Evolutionary conservation across 1,140 invertebrate genomes (phyloP).

Genomic region (Pseudachorutes palmiensis): DNA sequence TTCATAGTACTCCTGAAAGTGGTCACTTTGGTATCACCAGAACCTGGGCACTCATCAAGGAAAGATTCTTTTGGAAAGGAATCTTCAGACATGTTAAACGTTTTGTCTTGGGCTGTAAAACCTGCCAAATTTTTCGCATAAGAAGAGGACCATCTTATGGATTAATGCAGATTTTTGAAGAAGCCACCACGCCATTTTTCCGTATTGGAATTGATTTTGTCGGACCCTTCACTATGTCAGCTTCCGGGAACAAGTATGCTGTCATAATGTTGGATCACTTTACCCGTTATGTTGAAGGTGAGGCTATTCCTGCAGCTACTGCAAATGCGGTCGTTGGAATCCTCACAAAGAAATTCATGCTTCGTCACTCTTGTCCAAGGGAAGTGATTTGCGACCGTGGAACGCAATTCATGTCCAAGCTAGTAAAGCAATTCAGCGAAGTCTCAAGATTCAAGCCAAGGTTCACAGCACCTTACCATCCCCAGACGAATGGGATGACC

Average conservation of each 20-base stretch:
- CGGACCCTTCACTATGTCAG: conserved; percentile 11
- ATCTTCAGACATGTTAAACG: conserved; percentile 7
- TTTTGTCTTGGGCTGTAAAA: conserved; percentile 7
- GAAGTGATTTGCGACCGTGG: conserved; percentile 41
- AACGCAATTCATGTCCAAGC: conserved; percentile 39
- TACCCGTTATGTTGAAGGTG: conserved; percentile 15
- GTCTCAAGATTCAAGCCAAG: conserved; percentile 34
- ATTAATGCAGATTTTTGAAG: background rate
- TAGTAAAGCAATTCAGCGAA: conserved; percentile 38
- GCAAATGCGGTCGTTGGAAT: background rate
- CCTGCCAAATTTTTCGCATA: conserved; percentile 14
- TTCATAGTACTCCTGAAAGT: background rate
- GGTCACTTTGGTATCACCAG: conserved; percentile 19
- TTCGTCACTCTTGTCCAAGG: conserved; percentile 30
- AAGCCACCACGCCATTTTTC: conserved; percentile 7
- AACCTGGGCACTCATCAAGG: background rate
- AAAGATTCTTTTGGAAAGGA: conserved; percentile 13
- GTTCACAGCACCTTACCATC: background rate
- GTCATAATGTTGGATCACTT: background rate
- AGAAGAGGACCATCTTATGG: background rate
- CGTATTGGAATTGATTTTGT: conserved; percentile 21
- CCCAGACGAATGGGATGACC: conserved; percentile 6
- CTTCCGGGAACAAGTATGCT: background rate
- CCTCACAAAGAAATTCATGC: conserved; percentile 12
- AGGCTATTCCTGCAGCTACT: background rate